Conservation (phyloP, 1,140 invertebrate species). For the Zaprionus gabonicus region DNA sequence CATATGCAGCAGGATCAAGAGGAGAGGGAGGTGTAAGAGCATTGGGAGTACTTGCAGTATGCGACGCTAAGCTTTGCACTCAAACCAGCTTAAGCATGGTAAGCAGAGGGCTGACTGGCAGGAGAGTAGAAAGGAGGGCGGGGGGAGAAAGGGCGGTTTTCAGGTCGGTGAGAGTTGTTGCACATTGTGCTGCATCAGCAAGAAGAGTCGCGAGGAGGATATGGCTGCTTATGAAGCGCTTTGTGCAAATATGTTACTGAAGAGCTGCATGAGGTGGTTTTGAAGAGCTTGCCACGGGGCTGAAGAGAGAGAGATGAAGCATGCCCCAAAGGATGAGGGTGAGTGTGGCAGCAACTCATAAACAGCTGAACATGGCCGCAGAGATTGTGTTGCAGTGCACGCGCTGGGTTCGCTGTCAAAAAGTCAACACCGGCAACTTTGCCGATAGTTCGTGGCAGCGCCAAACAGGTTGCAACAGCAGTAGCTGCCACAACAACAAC, state of each 20-base stretch:
- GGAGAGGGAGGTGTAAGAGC: background rate
- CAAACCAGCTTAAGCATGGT: conserved; percentile 58
- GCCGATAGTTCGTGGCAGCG: conserved; percentile 33
- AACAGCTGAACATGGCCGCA: conserved; percentile 44
- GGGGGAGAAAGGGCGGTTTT: background rate
- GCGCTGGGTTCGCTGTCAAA: conserved; percentile 29
- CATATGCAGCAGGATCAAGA: conserved; percentile 65
- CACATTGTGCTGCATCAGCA: conserved; percentile 68
- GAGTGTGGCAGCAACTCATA: conserved; percentile 31
- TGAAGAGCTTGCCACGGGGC: background rate
- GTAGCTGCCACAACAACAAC: conserved; percentile 7
- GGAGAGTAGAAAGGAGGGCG: background rate
- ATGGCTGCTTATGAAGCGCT: conserved; percentile 62
- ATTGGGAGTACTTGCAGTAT: conserved; percentile 42
- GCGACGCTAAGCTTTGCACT: conserved; percentile 68
- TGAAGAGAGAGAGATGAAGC: too few relatives aligned
- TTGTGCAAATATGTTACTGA: conserved; percentile 66
- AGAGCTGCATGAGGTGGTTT: conserved; percentile 16
- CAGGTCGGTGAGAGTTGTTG: conserved; percentile 3
- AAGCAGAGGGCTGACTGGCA: background rate
- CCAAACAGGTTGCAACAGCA: conserved; percentile 36
- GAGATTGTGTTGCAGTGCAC: conserved; percentile 2
- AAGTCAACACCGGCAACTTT: conserved; percentile 49
- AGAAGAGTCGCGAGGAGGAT: background rate
- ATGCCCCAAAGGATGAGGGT: background rate